phyloP scores from a whole-genome alignment of 2,797 vertebrate species.

The Borostomias antarcticus region DNA sequence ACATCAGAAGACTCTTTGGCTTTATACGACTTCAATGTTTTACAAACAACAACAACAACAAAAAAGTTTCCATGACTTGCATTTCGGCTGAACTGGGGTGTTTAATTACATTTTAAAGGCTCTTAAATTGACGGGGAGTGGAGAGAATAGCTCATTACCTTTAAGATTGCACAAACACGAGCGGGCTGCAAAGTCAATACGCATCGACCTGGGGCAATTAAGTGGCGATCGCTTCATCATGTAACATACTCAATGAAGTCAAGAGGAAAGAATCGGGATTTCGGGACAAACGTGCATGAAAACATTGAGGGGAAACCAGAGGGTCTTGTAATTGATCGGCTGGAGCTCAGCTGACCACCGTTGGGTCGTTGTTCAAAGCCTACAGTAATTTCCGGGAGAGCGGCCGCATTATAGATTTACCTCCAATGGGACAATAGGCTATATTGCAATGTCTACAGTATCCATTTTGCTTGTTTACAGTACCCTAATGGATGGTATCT shows the following conservation, averaged over 20 bases:
- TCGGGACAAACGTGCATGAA: slow-evolving; percentile 48
- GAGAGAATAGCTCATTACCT: slow-evolving; percentile 37
- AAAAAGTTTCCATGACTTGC: slow-evolving; percentile 56
- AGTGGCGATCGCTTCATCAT: slow-evolving; percentile 69
- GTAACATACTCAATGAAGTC: slow-evolving; percentile 60
- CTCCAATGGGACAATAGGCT: background rate
- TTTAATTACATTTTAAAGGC: slow-evolving; percentile 63
- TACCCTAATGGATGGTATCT: no score
- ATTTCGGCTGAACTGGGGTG: slow-evolving; percentile 43
- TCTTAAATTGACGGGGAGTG: slow-evolving; percentile 45
- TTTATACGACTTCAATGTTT: no score
- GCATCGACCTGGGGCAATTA: slow-evolving; percentile 69
- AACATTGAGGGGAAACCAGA: slow-evolving; percentile 48
- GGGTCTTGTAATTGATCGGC: slow-evolving; percentile 63
- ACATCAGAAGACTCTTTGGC: no score
- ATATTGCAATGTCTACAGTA: no score
- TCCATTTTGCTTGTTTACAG: no score
- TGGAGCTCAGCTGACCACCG: slow-evolving; percentile 34
- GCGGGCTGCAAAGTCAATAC: slow-evolving; percentile 56
- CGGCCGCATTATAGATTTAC: background rate
- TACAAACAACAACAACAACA: background rate
- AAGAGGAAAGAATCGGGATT: slow-evolving; percentile 36
- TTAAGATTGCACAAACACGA: slow-evolving; percentile 51
- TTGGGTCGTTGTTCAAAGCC: slow-evolving; percentile 63
- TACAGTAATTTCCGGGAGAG: background rate